Conservation (phyloP, 2,888 invertebrate species). For the Drosophila anceps region DNA sequence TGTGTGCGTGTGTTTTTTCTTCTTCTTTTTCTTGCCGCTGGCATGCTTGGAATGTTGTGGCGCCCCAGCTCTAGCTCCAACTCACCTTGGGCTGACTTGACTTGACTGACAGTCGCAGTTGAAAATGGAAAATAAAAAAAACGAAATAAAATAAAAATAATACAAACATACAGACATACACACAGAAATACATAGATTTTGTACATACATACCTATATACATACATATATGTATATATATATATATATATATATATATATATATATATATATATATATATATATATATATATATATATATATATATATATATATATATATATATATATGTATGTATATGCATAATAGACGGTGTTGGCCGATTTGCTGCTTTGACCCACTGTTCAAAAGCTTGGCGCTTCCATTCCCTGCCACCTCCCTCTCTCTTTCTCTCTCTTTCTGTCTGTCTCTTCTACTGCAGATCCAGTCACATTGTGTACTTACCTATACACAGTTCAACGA, state of each 20-base stretch:
- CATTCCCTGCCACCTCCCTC: background rate
- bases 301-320: background rate
- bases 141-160: constrained; percentile 17
- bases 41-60: constrained; percentile 70
- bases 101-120: constrained; percentile 53
- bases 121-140: constrained; percentile 36
- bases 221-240: background rate
- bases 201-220: background rate
- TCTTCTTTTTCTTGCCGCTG: constrained; percentile 27
- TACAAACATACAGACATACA: background rate
- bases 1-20: too few relatives aligned
- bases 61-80: constrained; percentile 41
- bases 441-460: constrained; percentile 25
- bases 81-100: constrained; percentile 65
- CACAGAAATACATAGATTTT: background rate
- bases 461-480: constrained; percentile 51
- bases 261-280: background rate
- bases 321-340: background rate
- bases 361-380: constrained; percentile 60
- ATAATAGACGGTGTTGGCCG: constrained; percentile 21
- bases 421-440: constrained; percentile 1
- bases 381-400: constrained; percentile 39
- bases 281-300: background rate
- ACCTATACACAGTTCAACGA: constrained; percentile 40
- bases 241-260: background rate